Evolutionary conservation across 2,797 vertebrate species (phyloP).

Genomic region (Kryptolebias ocellatus): DNA sequence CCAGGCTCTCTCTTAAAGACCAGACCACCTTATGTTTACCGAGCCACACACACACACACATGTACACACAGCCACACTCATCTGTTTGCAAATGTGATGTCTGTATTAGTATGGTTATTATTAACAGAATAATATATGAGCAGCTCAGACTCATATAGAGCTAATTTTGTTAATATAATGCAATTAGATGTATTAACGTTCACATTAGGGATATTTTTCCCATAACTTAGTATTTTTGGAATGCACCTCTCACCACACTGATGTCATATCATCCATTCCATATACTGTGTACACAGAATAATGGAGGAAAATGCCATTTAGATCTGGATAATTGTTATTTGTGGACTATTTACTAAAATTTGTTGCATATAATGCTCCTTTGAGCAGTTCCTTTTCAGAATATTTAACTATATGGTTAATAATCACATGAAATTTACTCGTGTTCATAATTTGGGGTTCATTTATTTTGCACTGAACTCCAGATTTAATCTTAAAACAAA

Average conservation of each 20-base stretch:
- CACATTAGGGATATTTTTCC: slow-evolving; percentile 2
- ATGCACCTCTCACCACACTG: neutral
- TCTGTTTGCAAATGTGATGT: slow-evolving; percentile 67
- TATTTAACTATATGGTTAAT: too few relatives aligned
- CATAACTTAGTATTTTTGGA: neutral
- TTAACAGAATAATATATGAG: slow-evolving; percentile 25
- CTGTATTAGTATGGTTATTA: slow-evolving; percentile 52
- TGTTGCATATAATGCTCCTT: neutral
- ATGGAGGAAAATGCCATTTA: neutral
- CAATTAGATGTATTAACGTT: slow-evolving; percentile 4
- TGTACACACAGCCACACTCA: slow-evolving; percentile 20
- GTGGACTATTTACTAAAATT: neutral
- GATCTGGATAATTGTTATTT: neutral
- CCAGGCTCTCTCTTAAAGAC: slow-evolving; percentile 78
- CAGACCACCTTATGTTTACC: slow-evolving; percentile 79
- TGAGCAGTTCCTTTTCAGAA: too few relatives aligned
- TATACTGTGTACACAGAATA: too few relatives aligned
- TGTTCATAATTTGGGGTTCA: too few relatives aligned
- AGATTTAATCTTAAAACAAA: too few relatives aligned
- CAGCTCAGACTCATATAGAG: neutral
- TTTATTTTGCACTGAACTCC: too few relatives aligned
- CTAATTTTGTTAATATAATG: neutral
- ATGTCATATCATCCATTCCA: too few relatives aligned
- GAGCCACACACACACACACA: slow-evolving; percentile 48
- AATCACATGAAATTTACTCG: too few relatives aligned